Evolutionary conservation across 1,140 invertebrate species (phyloP).

Genomic region (Homarus americanus): DNA sequence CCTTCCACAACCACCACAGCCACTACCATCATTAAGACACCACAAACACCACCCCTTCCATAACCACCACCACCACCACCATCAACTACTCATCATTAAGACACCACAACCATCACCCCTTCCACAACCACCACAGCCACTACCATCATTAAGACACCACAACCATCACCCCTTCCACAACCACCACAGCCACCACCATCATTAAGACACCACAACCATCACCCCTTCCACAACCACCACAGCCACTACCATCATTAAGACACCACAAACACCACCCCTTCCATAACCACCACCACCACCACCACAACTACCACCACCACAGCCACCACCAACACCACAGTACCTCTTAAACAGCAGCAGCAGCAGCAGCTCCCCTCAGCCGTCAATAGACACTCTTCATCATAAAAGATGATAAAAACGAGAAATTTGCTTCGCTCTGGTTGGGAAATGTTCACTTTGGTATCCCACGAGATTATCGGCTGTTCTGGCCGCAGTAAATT

Average conservation of each 20-base stretch:
- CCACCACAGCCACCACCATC: background rate
- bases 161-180: background rate
- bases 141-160: background rate
- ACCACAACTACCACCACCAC: background rate
- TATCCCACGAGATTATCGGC: slow-evolving; percentile 27
- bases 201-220: no score
- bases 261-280: no score
- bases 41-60: background rate
- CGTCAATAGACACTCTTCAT: background rate
- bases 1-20: no score
- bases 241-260: background rate
- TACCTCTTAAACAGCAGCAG: background rate
- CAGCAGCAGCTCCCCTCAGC: background rate
- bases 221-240: no score
- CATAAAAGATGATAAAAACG: background rate
- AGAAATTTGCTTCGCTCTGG: slow-evolving; percentile 1
- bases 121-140: background rate
- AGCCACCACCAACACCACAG: background rate
- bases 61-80: background rate
- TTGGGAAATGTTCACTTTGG: background rate
- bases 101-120: slow-evolving; percentile 2
- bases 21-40: no score
- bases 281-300: no score
- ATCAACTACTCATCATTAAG: no score
- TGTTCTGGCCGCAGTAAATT: slow-evolving; percentile 11